These are phyloP conservation scores for Tubulanus polymorphus DNA, from an alignment of 2,888 invertebrate genomes.

Conservation along the genomic window DNA sequence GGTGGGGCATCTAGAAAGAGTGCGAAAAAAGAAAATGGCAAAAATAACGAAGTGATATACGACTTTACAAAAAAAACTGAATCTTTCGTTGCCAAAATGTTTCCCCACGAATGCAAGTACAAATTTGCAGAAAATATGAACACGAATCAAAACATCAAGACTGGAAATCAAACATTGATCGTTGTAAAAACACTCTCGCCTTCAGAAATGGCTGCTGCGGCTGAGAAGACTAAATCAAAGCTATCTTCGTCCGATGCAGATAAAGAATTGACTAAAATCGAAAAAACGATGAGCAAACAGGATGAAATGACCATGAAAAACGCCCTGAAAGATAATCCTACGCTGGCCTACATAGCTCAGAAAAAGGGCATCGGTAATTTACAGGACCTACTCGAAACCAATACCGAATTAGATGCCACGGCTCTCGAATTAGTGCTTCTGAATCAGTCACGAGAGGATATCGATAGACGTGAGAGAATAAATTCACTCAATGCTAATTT, in stretches of 20 bases:
- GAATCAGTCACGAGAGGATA: background rate
- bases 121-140: slow-evolving; percentile 1
- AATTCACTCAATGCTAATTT: background rate
- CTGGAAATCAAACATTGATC: background rate
- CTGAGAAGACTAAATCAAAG: background rate
- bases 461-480: background rate
- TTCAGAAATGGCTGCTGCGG: background rate
- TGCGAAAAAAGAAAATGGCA: background rate
- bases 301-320: background rate
- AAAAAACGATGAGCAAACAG: background rate
- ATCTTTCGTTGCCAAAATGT: background rate
- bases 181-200: background rate
- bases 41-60: background rate
- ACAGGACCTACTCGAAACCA: background rate
- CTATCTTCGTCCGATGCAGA: background rate
- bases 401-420: background rate
- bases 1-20: background rate
- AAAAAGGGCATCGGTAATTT: background rate
- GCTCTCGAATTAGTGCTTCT: slow-evolving; percentile 1
- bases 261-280: background rate
- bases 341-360: background rate
- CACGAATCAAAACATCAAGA: slow-evolving; percentile 2
- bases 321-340: background rate
- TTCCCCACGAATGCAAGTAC: slow-evolving; percentile 1
- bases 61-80: slow-evolving; percentile 2